Conservation (phyloP, 2,797 vertebrate species). For the Acipenser transmontanus region DNA sequence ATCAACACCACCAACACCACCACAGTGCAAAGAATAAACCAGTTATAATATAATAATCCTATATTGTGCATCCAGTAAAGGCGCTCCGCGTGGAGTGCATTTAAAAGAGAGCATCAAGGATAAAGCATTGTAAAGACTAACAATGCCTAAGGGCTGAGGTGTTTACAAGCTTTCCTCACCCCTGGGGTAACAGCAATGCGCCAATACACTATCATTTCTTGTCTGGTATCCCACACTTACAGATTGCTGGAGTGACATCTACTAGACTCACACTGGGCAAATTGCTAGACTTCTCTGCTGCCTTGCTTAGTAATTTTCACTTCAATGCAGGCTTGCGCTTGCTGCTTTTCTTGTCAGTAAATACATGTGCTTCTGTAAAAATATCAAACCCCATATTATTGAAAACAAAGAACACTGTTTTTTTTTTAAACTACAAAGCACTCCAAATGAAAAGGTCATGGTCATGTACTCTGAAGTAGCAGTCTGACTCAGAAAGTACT, state of each 20-base stretch:
- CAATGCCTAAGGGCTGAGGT: not conserved
- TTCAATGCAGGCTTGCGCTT: not conserved
- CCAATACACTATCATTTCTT: constrained; percentile 1
- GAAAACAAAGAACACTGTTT: no score
- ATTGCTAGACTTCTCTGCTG: not conserved
- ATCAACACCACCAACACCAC: no score
- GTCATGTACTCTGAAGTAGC: no score
- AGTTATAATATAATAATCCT: no score
- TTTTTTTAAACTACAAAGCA: no score
- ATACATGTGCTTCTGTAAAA: not conserved
- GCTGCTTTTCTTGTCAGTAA: not conserved
- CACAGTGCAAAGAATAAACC: no score
- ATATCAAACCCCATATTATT: not conserved
- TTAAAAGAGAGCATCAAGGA: no score
- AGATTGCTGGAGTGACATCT: not conserved
- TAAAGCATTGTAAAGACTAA: no score
- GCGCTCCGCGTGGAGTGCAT: no score
- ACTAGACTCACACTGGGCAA: constrained; percentile 7
- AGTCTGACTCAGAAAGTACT: no score
- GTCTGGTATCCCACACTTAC: constrained; percentile 3
- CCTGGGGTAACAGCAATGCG: constrained; percentile 1
- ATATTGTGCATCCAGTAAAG: no score
- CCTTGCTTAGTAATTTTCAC: constrained; percentile 10
- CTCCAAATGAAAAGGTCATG: no score
- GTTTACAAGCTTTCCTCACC: not conserved